Conservation (phyloP, 2,888 invertebrate genomes). For the Stenodera caucasica region DNA sequence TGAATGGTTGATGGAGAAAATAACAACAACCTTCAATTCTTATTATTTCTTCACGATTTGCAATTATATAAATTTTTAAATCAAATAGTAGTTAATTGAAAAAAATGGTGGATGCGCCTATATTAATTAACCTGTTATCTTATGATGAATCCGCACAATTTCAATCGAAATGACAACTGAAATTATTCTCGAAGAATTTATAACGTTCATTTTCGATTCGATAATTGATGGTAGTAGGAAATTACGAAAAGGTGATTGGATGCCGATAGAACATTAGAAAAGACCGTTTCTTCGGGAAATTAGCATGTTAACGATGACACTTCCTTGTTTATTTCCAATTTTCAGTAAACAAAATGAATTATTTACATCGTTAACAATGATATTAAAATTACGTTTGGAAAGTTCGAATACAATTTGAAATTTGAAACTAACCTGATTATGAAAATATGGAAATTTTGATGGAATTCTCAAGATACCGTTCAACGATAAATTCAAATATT, state of each 20-base stretch:
- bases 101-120: no score
- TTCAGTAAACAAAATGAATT: background rate
- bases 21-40: no score
- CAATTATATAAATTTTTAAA: no score
- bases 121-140: no score
- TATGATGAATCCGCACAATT: no score
- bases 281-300: background rate
- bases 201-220: background rate
- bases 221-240: background rate
- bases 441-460: slow-evolving; percentile 15
- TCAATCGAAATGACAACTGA: no score
- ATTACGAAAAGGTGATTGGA: background rate
- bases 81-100: no score
- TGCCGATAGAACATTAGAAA: background rate
- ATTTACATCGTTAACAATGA: background rate
- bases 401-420: background rate
- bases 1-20: no score
- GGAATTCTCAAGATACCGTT: no score
- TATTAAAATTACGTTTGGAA: background rate
- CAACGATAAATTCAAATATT: no score
- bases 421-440: slow-evolving; percentile 18
- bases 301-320: background rate
- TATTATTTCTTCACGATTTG: no score
- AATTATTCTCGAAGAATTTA: no score
- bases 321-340: background rate